Conservation (phyloP, 2,797 vertebrate genomes). For the Hippoglossus hippoglossus region DNA sequence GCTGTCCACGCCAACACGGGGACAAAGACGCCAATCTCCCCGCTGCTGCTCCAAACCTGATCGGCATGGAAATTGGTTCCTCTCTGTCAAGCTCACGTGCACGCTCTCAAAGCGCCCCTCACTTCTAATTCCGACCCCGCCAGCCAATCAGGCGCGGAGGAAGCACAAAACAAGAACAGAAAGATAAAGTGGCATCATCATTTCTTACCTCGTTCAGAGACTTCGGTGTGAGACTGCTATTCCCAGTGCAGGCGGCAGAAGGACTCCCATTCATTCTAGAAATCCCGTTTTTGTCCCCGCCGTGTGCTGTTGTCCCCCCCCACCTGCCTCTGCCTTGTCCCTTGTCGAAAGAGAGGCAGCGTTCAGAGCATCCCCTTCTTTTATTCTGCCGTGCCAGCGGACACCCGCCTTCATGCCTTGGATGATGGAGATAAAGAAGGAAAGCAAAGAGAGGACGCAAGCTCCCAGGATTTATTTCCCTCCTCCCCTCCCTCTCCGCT, state of each 20-base stretch:
- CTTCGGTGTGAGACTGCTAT: slow-evolving; percentile 81
- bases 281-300: slow-evolving; percentile 74
- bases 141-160: slow-evolving; percentile 33
- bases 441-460: slow-evolving; percentile 50
- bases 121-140: slow-evolving; percentile 49
- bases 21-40: slow-evolving; percentile 79
- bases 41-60: slow-evolving; percentile 62
- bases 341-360: slow-evolving; percentile 78
- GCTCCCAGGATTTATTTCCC: slow-evolving; percentile 62
- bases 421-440: slow-evolving; percentile 57
- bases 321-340: slow-evolving; percentile 70
- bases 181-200: slow-evolving; percentile 40
- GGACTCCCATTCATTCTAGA: slow-evolving; percentile 87
- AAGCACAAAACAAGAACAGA: slow-evolving; percentile 10
- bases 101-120: slow-evolving; percentile 53
- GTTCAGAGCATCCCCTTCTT: slow-evolving; percentile 86
- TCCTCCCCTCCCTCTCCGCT: slow-evolving; percentile 46
- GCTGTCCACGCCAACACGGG: slow-evolving; percentile 55
- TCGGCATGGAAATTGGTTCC: slow-evolving; percentile 73
- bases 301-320: slow-evolving; percentile 61
- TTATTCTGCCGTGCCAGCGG: slow-evolving; percentile 73
- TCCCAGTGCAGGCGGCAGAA: slow-evolving; percentile 85
- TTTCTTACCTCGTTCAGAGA: slow-evolving; percentile 88
- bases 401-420: slow-evolving; percentile 72
- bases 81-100: slow-evolving; percentile 53